phyloP scores from a whole-genome alignment of 2,797 vertebrate genomes.

The Sebastes iracundus region DNA sequence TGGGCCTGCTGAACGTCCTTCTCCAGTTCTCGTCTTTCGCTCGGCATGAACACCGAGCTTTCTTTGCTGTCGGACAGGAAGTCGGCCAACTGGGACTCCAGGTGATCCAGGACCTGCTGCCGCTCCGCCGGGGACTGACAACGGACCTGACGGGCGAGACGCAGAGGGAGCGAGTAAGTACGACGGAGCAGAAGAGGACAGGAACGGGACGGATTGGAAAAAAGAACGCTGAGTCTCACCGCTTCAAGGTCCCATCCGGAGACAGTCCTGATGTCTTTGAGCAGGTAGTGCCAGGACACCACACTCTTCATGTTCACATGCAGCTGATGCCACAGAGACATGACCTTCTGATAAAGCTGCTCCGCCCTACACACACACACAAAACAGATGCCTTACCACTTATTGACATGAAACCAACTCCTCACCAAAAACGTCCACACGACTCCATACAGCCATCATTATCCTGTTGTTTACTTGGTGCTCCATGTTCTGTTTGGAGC shows the following conservation, averaged over 20 bases:
- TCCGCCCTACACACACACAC: conserved; percentile 84
- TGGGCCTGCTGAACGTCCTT: conserved; percentile 88
- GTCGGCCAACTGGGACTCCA: conserved; percentile 90
- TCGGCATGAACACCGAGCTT: conserved; percentile 88
- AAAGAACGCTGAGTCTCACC: conserved; percentile 37
- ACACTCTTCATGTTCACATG: conserved; percentile 98
- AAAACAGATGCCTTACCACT: not conserved
- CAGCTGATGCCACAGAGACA: conserved; percentile 97
- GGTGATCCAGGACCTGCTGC: conserved; percentile 87
- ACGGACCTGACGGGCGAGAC: conserved; percentile 82
- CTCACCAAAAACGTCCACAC: not conserved
- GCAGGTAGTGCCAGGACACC: conserved; percentile 95
- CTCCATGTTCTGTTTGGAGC: not conserved
- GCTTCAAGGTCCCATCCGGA: conserved; percentile 92
- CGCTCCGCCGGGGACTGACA: conserved; percentile 85
- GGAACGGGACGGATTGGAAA: not conserved
- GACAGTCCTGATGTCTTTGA: conserved; percentile 89
- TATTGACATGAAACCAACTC: not conserved
- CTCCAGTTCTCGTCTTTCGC: conserved; percentile 88
- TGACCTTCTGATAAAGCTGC: conserved; percentile 97
- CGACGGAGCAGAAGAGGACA: not conserved
- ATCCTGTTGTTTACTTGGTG: not conserved
- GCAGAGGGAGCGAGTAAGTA: not conserved
- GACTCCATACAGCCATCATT: not conserved
- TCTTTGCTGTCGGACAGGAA: conserved; percentile 94